A percentile compares a stretch with the other conserved stretches of the same genome.
These are phyloP conservation scores for Psylliodes chrysocephalus DNA, from an alignment of 2,888 invertebrate genomes.

Conservation along the genomic window DNA sequence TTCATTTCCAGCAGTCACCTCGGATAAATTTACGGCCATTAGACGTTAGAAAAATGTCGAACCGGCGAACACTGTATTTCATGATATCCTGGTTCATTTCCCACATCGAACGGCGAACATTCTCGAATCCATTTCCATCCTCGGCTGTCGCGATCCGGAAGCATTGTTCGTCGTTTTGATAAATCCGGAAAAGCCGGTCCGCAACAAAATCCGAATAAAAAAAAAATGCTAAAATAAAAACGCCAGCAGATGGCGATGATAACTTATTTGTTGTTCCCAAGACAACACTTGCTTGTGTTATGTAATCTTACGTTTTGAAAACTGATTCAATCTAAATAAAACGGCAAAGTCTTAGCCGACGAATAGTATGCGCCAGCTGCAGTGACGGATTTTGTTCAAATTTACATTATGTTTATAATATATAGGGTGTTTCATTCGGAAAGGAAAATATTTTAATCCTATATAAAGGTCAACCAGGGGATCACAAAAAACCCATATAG, in stretches of 20 bases:
- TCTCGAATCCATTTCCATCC: slow-evolving; percentile 33
- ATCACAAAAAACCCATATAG: no score
- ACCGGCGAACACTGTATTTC: slow-evolving; percentile 29
- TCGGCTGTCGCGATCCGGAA: slow-evolving; percentile 26
- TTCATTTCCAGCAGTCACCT: slow-evolving; percentile 33
- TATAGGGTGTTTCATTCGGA: no score
- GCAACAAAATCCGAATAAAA: slow-evolving; percentile 23
- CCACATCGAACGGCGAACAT: slow-evolving; percentile 25
- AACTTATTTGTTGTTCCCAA: slow-evolving; percentile 32
- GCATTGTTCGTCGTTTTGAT: slow-evolving; percentile 31
- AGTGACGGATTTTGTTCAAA: no score
- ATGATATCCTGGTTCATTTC: slow-evolving; percentile 34
- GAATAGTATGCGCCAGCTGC: no score
- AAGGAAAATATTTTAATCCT: no score
- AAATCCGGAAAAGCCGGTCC: slow-evolving; percentile 27
- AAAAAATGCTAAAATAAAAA: slow-evolving; percentile 26
- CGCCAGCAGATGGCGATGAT: slow-evolving; percentile 16
- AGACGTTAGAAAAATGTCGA: slow-evolving; percentile 32
- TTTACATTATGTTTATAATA: no score
- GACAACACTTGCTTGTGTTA: slow-evolving; percentile 18
- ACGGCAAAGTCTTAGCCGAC: neutral
- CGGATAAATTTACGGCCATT: slow-evolving; percentile 32
- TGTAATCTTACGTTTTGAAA: slow-evolving; percentile 19
- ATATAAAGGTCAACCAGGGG: no score
- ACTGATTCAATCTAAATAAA: neutral